Percentiles rank a stretch among this genome's conserved stretches.
Conservation (phyloP, 2,888 invertebrate species). For the Malachius bipustulatus region DNA sequence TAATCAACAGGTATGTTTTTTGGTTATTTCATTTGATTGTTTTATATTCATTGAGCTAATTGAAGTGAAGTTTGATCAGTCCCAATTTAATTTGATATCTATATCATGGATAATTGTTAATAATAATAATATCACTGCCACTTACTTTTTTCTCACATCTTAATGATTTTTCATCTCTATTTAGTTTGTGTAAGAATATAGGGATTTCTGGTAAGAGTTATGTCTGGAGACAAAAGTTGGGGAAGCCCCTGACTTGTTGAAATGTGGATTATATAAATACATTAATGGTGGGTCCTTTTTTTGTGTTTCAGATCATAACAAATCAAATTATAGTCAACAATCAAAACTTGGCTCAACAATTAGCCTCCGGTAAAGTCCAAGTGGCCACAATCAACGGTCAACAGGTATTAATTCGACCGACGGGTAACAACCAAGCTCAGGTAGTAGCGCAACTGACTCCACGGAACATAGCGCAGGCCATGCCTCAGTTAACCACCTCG, state of each 20-base stretch:
- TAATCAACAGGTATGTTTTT: constrained; percentile 36
- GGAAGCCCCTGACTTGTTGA: too few relatives aligned
- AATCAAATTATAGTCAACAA: constrained; percentile 69
- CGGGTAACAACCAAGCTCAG: constrained; percentile 67
- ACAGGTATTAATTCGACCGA: constrained; percentile 68
- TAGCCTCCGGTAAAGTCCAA: constrained; percentile 72
- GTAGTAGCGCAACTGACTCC: constrained; percentile 59
- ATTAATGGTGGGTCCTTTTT: too few relatives aligned
- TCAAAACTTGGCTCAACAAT: constrained; percentile 64
- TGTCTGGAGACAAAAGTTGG: too few relatives aligned
- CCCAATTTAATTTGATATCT: too few relatives aligned
- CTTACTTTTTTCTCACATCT: too few relatives aligned
- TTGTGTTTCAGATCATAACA: constrained; percentile 35
- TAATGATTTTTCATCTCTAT: too few relatives aligned
- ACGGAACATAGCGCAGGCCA: constrained; percentile 25
- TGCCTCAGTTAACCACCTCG: constrained; percentile 10
- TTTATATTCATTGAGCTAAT: too few relatives aligned
- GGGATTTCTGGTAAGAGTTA: too few relatives aligned
- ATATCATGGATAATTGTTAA: background rate
- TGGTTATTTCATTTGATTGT: constrained; percentile 7
- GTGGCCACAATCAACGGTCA: constrained; percentile 76
- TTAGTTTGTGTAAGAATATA: too few relatives aligned
- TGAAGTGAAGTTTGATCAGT: too few relatives aligned
- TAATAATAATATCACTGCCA: constrained; percentile 1
- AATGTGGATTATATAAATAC: too few relatives aligned